Conservation (phyloP, 2,113 vertebrate genomes). For the Tyto alba region DNA sequence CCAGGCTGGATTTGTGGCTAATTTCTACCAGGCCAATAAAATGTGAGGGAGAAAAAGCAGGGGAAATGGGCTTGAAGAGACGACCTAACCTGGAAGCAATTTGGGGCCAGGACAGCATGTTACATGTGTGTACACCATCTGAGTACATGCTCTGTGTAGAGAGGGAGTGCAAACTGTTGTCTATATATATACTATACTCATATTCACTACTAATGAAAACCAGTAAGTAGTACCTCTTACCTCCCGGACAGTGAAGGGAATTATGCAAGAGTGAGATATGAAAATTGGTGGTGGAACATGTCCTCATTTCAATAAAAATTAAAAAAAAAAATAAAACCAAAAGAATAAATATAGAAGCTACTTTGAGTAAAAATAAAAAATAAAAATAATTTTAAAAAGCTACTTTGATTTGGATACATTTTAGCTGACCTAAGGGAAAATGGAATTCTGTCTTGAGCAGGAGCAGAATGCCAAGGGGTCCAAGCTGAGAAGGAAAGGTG, state of each 20-base stretch:
- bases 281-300: background rate
- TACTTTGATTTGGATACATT: background rate
- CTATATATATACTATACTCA: background rate
- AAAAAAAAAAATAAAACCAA: background rate
- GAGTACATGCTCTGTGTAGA: background rate
- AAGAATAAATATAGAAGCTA: background rate
- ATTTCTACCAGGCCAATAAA: constrained; percentile 18
- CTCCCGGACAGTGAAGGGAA: background rate
- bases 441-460: background rate
- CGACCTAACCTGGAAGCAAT: constrained; percentile 8
- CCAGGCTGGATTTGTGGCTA: background rate
- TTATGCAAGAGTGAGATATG: background rate
- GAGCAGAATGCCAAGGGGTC: background rate
- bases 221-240: background rate
- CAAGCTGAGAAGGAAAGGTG: background rate
- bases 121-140: background rate
- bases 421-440: background rate
- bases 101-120: background rate
- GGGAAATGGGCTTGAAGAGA: background rate
- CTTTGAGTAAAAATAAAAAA: background rate
- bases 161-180: background rate
- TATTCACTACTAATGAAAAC: background rate
- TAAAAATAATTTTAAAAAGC: background rate
- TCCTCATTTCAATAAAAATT: background rate
- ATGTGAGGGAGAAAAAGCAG: background rate